These are phyloP conservation scores for Litoditis marina DNA, from an alignment of 2,888 invertebrate species.

Conservation along the genomic window DNA sequence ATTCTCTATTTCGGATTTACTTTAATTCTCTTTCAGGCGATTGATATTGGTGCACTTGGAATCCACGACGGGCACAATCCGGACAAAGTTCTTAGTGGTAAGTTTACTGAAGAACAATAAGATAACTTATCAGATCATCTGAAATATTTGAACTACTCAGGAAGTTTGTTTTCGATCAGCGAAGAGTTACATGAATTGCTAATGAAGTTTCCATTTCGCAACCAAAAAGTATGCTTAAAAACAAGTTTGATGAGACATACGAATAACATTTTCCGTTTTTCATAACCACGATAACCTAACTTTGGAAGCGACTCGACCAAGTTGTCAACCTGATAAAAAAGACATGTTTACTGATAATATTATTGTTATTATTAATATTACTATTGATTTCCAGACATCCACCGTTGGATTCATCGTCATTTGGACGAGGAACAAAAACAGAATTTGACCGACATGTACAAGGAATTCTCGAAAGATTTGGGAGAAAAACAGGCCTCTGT, in stretches of 20 bases:
- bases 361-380: no score
- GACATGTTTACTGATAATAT: no score
- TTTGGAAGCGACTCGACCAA: no score
- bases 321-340: not conserved
- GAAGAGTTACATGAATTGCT: no score
- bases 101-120: not conserved
- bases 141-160: not conserved
- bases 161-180: no score
- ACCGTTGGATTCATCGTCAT: not conserved
- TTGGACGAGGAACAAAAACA: slow-evolving; percentile 4
- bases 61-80: slow-evolving; percentile 14
- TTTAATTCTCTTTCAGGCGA: slow-evolving; percentile 8
- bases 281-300: no score
- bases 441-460: not conserved
- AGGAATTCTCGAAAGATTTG: slow-evolving; percentile 1
- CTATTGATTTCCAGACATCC: slow-evolving; percentile 1
- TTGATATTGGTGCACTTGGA: slow-evolving; percentile 12
- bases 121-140: not conserved
- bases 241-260: no score
- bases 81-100: slow-evolving; percentile 7
- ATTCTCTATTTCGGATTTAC: no score
- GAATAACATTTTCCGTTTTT: no score
- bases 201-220: no score
- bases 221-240: no score
- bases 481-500: not conserved